Percentiles rank a stretch among this genome's conserved stretches.
Evolutionary conservation across 2,113 vertebrate species (phyloP).

Genomic region (Prionailurus viverrinus): DNA sequence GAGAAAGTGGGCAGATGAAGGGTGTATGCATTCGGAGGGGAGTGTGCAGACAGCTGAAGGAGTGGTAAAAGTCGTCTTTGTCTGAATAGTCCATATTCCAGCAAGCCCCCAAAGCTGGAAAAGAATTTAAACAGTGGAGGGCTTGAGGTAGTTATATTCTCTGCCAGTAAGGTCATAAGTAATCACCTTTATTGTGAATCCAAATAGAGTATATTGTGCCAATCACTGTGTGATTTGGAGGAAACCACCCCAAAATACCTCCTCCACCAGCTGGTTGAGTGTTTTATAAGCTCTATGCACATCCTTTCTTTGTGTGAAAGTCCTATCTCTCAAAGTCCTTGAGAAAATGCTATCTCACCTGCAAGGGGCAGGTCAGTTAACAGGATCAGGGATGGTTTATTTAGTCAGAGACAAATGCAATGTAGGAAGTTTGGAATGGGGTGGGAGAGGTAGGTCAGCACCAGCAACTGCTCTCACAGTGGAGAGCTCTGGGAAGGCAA

Average conservation of each 20-base stretch:
- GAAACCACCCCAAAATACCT: neutral
- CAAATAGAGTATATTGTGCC: neutral
- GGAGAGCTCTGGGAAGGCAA: neutral
- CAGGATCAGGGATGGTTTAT: neutral
- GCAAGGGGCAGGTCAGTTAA: neutral
- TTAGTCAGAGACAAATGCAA: neutral
- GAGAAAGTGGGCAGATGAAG: neutral
- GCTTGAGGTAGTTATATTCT: neutral
- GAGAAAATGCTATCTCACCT: neutral
- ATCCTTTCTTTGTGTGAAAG: neutral
- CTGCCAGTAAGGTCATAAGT: neutral
- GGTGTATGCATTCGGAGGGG: neutral
- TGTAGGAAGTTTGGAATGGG: neutral
- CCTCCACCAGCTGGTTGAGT: neutral
- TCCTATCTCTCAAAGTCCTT: neutral
- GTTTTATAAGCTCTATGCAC: neutral
- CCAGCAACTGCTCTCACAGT: neutral
- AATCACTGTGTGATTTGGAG: neutral
- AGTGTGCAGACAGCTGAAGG: neutral
- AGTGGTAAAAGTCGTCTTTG: neutral
- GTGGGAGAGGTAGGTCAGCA: neutral
- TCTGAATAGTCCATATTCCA: neutral
- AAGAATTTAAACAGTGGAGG: neutral
- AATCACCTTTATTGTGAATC: constrained; percentile 21
- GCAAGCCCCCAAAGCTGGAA: neutral